phyloP scores from a whole-genome alignment of 2,797 vertebrate genomes.

The Alca torda region DNA sequence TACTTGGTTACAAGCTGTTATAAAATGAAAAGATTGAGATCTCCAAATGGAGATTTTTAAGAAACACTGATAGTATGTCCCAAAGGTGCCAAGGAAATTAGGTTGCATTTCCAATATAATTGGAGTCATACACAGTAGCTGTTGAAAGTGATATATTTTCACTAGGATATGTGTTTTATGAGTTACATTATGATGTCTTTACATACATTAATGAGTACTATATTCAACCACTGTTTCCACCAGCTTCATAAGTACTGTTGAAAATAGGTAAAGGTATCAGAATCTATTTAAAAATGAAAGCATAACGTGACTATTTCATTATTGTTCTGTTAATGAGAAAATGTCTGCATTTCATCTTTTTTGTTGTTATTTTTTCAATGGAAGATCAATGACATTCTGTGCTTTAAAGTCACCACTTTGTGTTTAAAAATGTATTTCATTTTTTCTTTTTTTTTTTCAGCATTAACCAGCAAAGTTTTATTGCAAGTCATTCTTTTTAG shows the following conservation, averaged over 20 bases:
- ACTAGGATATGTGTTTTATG: not conserved
- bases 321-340: slow-evolving; percentile 37
- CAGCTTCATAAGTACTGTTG: not conserved
- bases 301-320: slow-evolving; percentile 35
- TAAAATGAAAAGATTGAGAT: not conserved
- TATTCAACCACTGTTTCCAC: not conserved
- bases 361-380: not conserved
- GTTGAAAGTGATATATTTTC: not conserved
- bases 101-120: not conserved
- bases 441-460: not conserved
- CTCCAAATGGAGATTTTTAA: slow-evolving; percentile 5
- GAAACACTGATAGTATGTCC: not conserved
- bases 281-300: not conserved
- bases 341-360: slow-evolving; percentile 41
- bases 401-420: slow-evolving; percentile 26
- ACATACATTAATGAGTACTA: not conserved
- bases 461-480: not conserved
- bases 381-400: not conserved
- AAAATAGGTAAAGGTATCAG: not conserved
- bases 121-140: not conserved
- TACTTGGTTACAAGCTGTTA: not conserved
- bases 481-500: not conserved
- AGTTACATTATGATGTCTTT: not conserved
- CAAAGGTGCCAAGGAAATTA: not conserved
- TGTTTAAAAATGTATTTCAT: not conserved